Evolutionary conservation across 2,113 vertebrate species (phyloP).

Genomic region (Istiophorus platypterus): DNA sequence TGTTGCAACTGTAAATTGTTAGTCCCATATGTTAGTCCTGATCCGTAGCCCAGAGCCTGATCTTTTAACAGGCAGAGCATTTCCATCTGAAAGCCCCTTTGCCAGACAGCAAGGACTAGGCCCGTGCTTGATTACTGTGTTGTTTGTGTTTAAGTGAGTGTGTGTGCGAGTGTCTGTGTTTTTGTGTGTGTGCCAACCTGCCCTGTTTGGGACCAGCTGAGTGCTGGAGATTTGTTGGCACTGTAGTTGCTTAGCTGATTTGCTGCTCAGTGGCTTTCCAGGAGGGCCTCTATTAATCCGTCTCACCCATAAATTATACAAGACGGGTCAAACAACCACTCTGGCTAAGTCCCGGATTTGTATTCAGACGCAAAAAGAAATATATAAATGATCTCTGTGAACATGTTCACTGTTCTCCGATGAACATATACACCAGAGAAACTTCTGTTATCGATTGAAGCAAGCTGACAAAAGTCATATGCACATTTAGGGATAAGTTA

Average conservation of each 20-base stretch:
- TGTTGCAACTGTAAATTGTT: constrained; percentile 52
- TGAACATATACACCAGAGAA: background rate
- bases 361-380: constrained; percentile 22
- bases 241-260: constrained; percentile 68
- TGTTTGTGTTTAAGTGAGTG: constrained; percentile 31
- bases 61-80: constrained; percentile 69
- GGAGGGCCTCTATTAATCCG: constrained; percentile 74
- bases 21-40: constrained; percentile 70
- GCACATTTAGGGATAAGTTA: background rate
- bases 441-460: background rate
- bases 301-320: constrained; percentile 69
- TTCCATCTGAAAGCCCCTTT: constrained; percentile 74
- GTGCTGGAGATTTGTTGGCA: constrained; percentile 76
- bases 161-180: constrained; percentile 1
- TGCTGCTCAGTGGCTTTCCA: constrained; percentile 78
- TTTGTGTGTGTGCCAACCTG: constrained; percentile 52
- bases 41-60: constrained; percentile 67
- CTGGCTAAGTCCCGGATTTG: constrained; percentile 41
- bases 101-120: constrained; percentile 63
- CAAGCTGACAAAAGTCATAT: background rate
- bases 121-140: constrained; percentile 50
- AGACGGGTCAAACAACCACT: constrained; percentile 48
- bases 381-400: constrained; percentile 23
- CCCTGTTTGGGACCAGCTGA: constrained; percentile 73
- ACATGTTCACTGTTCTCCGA: constrained; percentile 15